Evolutionary conservation across 30 jellyfish, hydroid and myxozoan genomes (phyloP).

Genomic region (Hydractinia echinata): DNA sequence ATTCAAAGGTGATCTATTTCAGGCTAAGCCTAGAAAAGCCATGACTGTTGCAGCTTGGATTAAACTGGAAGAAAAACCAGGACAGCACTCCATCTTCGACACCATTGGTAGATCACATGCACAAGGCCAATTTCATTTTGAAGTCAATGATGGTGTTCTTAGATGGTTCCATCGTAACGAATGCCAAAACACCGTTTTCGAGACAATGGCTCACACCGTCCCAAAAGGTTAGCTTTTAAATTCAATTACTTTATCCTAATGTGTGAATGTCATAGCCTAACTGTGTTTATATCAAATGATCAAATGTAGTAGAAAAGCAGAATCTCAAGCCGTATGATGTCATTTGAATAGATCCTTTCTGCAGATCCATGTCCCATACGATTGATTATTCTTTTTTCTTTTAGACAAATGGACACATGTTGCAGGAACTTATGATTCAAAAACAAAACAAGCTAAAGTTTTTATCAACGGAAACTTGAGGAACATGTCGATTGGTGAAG

Average conservation of each 20-base stretch:
- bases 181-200: conserved; percentile 64
- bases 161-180: conserved; percentile 93
- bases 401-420: conserved; percentile 82
- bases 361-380: not conserved
- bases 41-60: conserved; percentile 92
- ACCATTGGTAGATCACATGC: conserved; percentile 76
- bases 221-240: conserved; percentile 22
- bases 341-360: not conserved
- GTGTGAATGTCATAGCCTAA: not conserved
- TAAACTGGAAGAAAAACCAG: conserved; percentile 66
- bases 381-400: not conserved
- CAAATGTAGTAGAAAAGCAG: too few species aligned
- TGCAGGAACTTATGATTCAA: conserved; percentile 93
- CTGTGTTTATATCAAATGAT: too few species aligned
- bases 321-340: too few species aligned
- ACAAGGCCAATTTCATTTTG: conserved; percentile 86
- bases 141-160: conserved; percentile 77
- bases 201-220: conserved; percentile 87
- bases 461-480: conserved; percentile 86
- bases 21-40: conserved; percentile 94
- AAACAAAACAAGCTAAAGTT: conserved; percentile 73
- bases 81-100: conserved; percentile 87
- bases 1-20: conserved; percentile 40
- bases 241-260: not conserved
- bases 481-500: conserved; percentile 80